phyloP scores from a whole-genome alignment of 2,888 invertebrate species.

The Orthosia cruda region DNA sequence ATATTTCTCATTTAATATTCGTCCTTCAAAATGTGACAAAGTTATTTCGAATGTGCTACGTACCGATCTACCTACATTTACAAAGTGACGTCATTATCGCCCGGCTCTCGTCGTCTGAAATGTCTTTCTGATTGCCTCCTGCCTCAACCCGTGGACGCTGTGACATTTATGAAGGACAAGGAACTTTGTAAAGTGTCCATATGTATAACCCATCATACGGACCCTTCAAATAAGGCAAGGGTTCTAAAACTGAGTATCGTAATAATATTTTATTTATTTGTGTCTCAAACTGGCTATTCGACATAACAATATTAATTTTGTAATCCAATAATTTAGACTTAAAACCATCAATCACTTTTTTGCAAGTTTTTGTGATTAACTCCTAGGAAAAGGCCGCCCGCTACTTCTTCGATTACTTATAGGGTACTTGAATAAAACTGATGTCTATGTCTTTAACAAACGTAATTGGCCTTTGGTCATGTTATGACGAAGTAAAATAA shows the following conservation, averaged over 20 bases:
- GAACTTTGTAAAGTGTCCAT: conserved; percentile 50
- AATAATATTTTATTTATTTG: too few species aligned
- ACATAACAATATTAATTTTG: background rate
- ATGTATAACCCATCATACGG: conserved; percentile 63
- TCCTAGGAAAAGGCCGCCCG: too few species aligned
- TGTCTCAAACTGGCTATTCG: background rate
- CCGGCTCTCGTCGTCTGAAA: too few species aligned
- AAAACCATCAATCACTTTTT: too few species aligned
- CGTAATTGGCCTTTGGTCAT: too few species aligned
- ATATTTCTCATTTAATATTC: background rate
- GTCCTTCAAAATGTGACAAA: conserved; percentile 27
- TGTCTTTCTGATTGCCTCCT: conserved; percentile 71
- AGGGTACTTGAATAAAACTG: too few species aligned
- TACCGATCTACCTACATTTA: conserved; percentile 26
- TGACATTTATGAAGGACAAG: conserved; percentile 72
- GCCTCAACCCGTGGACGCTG: conserved; percentile 50
- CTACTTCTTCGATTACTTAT: too few species aligned
- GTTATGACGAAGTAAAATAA: too few species aligned
- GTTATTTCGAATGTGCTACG: conserved; percentile 24
- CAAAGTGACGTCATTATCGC: conserved; percentile 40
- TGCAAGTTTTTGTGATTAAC: too few species aligned
- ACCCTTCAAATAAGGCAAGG: conserved; percentile 28
- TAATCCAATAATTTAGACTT: background rate
- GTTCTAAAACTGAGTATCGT: conserved; percentile 15
- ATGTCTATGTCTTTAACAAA: too few species aligned